Conservation (phyloP, 2,888 invertebrate genomes). For the Acrobasis repandana region DNA sequence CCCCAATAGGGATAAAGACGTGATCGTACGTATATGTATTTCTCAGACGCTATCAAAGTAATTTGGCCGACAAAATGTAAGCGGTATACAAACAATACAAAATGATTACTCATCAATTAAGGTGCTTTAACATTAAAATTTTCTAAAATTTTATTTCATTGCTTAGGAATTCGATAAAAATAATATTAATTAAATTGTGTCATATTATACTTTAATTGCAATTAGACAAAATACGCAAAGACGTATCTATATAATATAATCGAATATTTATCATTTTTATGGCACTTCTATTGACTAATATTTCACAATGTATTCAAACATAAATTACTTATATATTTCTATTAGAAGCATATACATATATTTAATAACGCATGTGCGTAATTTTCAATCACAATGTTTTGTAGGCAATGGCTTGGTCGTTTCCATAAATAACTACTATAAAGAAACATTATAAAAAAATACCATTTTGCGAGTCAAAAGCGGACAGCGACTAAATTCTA, state of each 20-base stretch:
- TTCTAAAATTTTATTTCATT: slow-evolving; percentile 8
- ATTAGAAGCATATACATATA: not conserved
- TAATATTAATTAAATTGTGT: not conserved
- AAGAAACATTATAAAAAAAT: too few relatives aligned
- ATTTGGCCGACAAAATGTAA: not conserved
- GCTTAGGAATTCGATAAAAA: slow-evolving; percentile 5
- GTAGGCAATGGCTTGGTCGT: slow-evolving; percentile 2
- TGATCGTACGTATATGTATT: too few relatives aligned
- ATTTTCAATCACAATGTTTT: not conserved
- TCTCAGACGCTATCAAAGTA: not conserved
- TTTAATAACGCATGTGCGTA: slow-evolving; percentile 1
- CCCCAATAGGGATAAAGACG: too few relatives aligned
- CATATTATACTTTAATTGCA: not conserved
- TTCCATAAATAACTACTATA: not conserved
- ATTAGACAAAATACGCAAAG: slow-evolving; percentile 5
- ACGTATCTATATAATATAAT: too few relatives aligned
- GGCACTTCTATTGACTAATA: slow-evolving; percentile 10
- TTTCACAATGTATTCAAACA: not conserved
- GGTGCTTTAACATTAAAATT: slow-evolving; percentile 18
- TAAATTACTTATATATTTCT: not conserved
- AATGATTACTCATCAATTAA: not conserved
- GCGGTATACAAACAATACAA: not conserved
- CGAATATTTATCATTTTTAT: slow-evolving; percentile 10
- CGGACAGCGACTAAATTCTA: too few relatives aligned
- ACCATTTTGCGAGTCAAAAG: too few relatives aligned